Evolutionary conservation across 2,797 vertebrate genomes (phyloP).

Genomic region (Varecia variegata): DNA sequence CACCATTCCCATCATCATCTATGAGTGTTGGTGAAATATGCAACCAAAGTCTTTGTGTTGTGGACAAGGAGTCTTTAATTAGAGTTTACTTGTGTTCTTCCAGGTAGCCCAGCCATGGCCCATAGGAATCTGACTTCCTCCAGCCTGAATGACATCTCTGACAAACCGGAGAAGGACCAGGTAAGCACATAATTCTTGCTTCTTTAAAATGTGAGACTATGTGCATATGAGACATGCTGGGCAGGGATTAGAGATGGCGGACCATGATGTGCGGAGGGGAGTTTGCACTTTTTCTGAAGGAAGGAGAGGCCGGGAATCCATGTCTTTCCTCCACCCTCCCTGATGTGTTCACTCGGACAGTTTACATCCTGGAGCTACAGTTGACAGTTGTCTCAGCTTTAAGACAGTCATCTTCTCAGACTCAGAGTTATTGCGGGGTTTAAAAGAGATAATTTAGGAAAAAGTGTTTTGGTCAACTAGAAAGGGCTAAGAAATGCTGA

Average conservation of each 20-base stretch:
- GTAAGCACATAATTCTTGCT: slow-evolving; percentile 82
- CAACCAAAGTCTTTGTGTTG: slow-evolving; percentile 60
- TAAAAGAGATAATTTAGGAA: background rate
- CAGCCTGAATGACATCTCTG: slow-evolving; percentile 97
- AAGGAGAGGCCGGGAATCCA: background rate
- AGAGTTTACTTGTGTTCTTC: slow-evolving; percentile 66
- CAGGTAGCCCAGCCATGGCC: slow-evolving; percentile 93
- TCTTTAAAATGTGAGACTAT: background rate
- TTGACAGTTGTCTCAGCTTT: background rate
- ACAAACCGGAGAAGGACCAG: slow-evolving; percentile 98
- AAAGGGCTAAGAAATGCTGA: background rate
- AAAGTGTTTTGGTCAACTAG: background rate
- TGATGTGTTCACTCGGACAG: background rate
- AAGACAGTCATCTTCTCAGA: background rate
- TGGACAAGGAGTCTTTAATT: slow-evolving; percentile 48
- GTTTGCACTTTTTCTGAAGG: background rate
- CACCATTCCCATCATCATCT: slow-evolving; percentile 50
- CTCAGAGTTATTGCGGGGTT: background rate
- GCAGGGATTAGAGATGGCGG: background rate
- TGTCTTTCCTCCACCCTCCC: background rate
- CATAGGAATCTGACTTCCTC: slow-evolving; percentile 93
- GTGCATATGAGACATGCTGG: background rate
- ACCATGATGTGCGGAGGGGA: background rate
- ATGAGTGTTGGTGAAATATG: background rate
- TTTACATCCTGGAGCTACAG: background rate